Percentiles rank a stretch among this genome's conserved stretches.
Conservation (phyloP, 2,797 vertebrate species). For the Tiaroga cobitis region DNA sequence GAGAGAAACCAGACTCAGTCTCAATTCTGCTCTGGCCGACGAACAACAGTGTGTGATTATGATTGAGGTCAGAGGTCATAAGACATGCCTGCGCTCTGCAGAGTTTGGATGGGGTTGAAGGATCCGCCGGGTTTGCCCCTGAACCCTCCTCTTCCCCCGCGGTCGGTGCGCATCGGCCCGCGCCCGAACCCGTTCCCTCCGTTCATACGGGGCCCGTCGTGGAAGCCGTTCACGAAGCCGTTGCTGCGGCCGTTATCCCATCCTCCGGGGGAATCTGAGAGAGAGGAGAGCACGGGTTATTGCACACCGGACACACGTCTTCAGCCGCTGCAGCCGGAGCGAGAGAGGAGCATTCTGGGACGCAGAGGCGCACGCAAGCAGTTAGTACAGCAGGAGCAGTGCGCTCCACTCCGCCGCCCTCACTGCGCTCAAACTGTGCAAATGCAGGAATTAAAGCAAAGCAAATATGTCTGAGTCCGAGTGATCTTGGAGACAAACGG, state of each 20-base stretch:
- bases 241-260: slow-evolving; percentile 81
- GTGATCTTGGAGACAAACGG: not conserved
- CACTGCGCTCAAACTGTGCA: no score
- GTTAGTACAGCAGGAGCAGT: not conserved
- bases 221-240: slow-evolving; percentile 84
- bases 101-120: slow-evolving; percentile 73
- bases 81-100: slow-evolving; percentile 72
- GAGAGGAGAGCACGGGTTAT: slow-evolving; percentile 7
- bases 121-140: slow-evolving; percentile 74
- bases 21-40: no score
- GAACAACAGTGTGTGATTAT: no score
- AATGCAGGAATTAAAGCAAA: not conserved
- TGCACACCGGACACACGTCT: no score
- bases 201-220: slow-evolving; percentile 80
- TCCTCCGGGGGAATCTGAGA: slow-evolving; percentile 79
- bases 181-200: slow-evolving; percentile 77
- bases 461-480: not conserved
- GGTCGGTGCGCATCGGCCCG: slow-evolving; percentile 80
- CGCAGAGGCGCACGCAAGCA: not conserved
- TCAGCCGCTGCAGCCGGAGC: no score
- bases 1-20: no score
- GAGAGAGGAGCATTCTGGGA: not conserved
- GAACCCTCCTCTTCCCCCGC: slow-evolving; percentile 79
- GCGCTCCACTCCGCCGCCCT: no score
- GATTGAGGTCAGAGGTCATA: no score